These are phyloP conservation scores for Salarias fasciatus DNA, from an alignment of 2,797 vertebrate species.

Conservation along the genomic window DNA sequence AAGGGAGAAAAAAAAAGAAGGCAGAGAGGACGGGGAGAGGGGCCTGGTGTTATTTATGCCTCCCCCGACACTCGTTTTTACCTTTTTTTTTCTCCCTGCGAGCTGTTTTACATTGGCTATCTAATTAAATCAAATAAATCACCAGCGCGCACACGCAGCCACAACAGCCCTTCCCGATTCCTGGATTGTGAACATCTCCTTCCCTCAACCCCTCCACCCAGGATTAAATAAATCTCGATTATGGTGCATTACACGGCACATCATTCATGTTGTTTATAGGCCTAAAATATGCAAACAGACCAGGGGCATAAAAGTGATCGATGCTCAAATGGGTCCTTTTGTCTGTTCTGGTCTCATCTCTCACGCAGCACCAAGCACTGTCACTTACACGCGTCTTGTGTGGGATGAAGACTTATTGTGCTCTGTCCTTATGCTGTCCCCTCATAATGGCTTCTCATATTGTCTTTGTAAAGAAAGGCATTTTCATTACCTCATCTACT, in stretches of 20 bases:
- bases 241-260: conserved; percentile 81
- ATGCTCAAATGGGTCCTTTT: conserved; percentile 66
- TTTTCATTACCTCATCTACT: conserved; percentile 60
- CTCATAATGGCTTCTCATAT: conserved; percentile 50
- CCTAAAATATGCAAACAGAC: conserved; percentile 82
- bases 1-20: conserved; percentile 46
- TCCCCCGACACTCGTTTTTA: conserved; percentile 84
- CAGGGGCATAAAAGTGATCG: conserved; percentile 75
- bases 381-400: conserved; percentile 61
- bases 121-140: conserved; percentile 96
- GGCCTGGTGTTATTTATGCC: conserved; percentile 88
- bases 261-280: conserved; percentile 84
- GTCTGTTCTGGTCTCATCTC: conserved; percentile 48
- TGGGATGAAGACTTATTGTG: conserved; percentile 50
- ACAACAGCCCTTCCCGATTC: conserved; percentile 59
- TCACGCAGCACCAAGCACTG: conserved; percentile 40
- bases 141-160: conserved; percentile 56
- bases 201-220: conserved; percentile 42
- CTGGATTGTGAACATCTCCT: conserved; percentile 84
- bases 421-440: conserved; percentile 50
- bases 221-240: conserved; percentile 92
- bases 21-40: conserved; percentile 31
- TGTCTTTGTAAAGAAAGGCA: conserved; percentile 45
- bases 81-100: conserved; percentile 85
- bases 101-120: conserved; percentile 92